A percentile compares a stretch with the other conserved stretches of the same genome.
phyloP scores from a whole-genome alignment of 2,888 invertebrate genomes.

The Phrixothrix hirtus region DNA sequence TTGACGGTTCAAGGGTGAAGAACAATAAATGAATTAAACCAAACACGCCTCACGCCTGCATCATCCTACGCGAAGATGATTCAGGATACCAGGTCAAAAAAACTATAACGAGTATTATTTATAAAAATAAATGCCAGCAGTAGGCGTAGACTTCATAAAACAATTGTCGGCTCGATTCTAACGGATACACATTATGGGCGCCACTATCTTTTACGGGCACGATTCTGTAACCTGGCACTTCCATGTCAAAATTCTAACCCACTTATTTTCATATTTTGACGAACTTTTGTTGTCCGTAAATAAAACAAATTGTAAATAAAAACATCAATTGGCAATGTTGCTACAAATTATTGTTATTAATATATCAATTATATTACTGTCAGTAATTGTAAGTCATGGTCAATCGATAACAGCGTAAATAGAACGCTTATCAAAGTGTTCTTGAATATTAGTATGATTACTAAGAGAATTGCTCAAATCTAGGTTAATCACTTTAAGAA shows the following conservation, averaged over 20 bases:
- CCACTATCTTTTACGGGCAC: no score
- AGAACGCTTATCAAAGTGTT: constrained; percentile 35
- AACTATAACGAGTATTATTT: constrained; percentile 1
- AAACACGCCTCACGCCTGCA: constrained; percentile 7
- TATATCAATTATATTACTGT: constrained; percentile 33
- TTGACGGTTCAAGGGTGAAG: constrained; percentile 34
- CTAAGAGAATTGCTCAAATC: constrained; percentile 22
- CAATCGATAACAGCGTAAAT: constrained; percentile 34
- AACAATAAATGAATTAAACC: constrained; percentile 12
- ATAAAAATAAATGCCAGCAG: no score
- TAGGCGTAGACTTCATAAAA: no score
- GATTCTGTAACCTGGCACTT: no score
- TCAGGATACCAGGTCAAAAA: constrained; percentile 13
- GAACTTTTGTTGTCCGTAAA: neutral
- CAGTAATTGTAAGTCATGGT: constrained; percentile 37
- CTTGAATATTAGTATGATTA: constrained; percentile 29
- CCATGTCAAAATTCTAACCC: no score
- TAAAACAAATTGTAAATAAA: neutral
- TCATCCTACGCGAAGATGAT: constrained; percentile 7
- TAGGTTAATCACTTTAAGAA: constrained; percentile 26
- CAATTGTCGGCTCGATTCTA: no score
- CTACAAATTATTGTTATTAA: constrained; percentile 9
- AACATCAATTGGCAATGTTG: constrained; percentile 1
- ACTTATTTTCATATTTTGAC: neutral
- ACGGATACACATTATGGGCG: no score